These are phyloP conservation scores for Gymnarchus niloticus DNA, from an alignment of 2,113 vertebrate species.

Conservation along the genomic window DNA sequence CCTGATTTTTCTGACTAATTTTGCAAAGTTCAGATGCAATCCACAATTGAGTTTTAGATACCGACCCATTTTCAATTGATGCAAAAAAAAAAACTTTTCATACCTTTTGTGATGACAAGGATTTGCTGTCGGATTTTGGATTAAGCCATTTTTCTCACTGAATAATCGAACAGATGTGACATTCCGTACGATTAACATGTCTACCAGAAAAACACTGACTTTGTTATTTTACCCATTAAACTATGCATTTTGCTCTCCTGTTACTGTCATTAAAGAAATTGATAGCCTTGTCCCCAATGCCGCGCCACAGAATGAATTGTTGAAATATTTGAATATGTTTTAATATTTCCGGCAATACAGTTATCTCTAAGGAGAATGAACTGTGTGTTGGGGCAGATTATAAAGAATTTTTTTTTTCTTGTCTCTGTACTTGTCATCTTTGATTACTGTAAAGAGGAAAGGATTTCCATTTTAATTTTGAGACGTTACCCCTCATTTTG, in stretches of 20 bases:
- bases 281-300: slow-evolving; percentile 12
- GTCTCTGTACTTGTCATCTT: not conserved
- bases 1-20: not conserved
- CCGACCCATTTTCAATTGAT: not conserved
- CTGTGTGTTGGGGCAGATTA: not conserved
- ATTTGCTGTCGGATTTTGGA: not conserved
- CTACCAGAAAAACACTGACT: slow-evolving; percentile 15
- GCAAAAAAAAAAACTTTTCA: not conserved
- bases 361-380: slow-evolving; percentile 14
- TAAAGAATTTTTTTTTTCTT: slow-evolving; percentile 7
- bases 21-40: not conserved
- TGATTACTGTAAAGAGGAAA: slow-evolving; percentile 15
- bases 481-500: not conserved
- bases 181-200: slow-evolving; percentile 13
- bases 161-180: slow-evolving; percentile 12
- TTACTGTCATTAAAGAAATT: slow-evolving; percentile 20
- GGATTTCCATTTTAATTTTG: slow-evolving; percentile 17
- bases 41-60: not conserved
- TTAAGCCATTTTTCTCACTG: not conserved
- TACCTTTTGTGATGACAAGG: not conserved
- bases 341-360: slow-evolving; percentile 17
- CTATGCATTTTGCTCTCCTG: not conserved
- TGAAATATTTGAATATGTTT: slow-evolving; percentile 21
- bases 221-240: not conserved
- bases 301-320: not conserved